A percentile compares a stretch with the other conserved stretches of the same genome.
These are phyloP conservation scores for Margaritifera margaritifera DNA, from an alignment of 2,888 invertebrate species.

Conservation along the genomic window DNA sequence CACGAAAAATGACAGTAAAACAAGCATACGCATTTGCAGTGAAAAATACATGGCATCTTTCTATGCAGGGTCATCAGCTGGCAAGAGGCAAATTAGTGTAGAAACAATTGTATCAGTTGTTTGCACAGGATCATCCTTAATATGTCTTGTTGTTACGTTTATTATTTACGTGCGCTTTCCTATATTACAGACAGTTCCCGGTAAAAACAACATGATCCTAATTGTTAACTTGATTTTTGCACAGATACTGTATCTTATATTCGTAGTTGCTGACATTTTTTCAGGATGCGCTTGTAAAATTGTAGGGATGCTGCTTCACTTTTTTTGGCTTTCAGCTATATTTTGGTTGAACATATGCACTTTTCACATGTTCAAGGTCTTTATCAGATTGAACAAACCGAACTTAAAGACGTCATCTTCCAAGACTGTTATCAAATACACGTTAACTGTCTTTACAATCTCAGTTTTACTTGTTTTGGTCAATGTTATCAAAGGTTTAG, in stretches of 20 bases:
- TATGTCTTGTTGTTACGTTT: conserved; percentile 17
- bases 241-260: conserved; percentile 17
- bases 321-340: conserved; percentile 21
- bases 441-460: conserved; percentile 6
- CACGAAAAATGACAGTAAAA: too few species aligned
- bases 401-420: not conserved
- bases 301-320: conserved; percentile 17
- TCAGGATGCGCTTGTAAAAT: conserved; percentile 9
- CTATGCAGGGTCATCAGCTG: too few species aligned
- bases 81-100: not conserved
- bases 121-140: conserved; percentile 11
- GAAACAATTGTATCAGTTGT: conserved; percentile 11
- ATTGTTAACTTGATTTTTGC: conserved; percentile 13
- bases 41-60: too few species aligned
- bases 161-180: conserved; percentile 15
- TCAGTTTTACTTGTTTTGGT: conserved; percentile 10
- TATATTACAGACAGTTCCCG: conserved; percentile 19
- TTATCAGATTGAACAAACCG: conserved; percentile 9
- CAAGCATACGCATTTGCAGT: too few species aligned
- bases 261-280: conserved; percentile 1
- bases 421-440: conserved; percentile 8
- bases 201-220: conserved; percentile 23
- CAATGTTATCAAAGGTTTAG: conserved; percentile 8
- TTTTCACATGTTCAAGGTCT: conserved; percentile 24
- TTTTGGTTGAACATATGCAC: conserved; percentile 21